Evolutionary conservation across 2,113 vertebrate genomes (phyloP), one percentile per base, ranked within the genome.

Genomic region (Notarius lentiginosus): DNA sequence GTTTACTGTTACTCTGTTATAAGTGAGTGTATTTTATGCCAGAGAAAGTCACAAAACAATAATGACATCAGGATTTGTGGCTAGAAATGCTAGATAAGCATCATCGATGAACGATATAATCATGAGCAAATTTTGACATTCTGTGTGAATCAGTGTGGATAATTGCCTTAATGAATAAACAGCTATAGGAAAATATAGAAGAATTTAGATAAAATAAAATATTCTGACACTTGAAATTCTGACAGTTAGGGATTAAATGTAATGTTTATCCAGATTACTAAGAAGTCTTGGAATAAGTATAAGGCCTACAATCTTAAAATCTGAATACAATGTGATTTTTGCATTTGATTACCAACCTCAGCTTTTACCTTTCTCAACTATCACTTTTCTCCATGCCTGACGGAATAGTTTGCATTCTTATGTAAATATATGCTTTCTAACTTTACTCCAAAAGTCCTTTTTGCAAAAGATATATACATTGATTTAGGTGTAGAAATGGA

Each of bases 391-490:
- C 17, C 1, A 18, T 20, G 58, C 2, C 56, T 58, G 56, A 15
- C 4, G 17, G 56, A 58, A 58, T 58, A 58, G 15, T 58, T 58
- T 58, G 58, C 10, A 65, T 5, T 41, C n/a, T 53, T 15, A 77
- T 7, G 0, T 0, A 77, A 76, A 76, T 11, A 76, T 24, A 55
- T 60, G 34, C 18, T 20, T 72, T 80, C 60, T 87, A 53, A 90
- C 18, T 24, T 30, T 56, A 82, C 83, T 27, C 87, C 77, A 79
- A 72, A 34, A 20, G 77, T 81, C 17, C 18, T 83, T 68, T 84
- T 22, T 20, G 41, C 20, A 76, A 51, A 24, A 53, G 5, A 1
- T n/a, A 53, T 53, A 27, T 53, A n/a, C n/a, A 77, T 55, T 0
- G 55, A 55, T 77, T 55, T 55, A 7, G n/a, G 51, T 76, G 47